Evolutionary conservation across 1,140 invertebrate genomes (phyloP), one percentile per base, ranked within the genome.

Genomic region (Listronotus bonariensis): DNA sequence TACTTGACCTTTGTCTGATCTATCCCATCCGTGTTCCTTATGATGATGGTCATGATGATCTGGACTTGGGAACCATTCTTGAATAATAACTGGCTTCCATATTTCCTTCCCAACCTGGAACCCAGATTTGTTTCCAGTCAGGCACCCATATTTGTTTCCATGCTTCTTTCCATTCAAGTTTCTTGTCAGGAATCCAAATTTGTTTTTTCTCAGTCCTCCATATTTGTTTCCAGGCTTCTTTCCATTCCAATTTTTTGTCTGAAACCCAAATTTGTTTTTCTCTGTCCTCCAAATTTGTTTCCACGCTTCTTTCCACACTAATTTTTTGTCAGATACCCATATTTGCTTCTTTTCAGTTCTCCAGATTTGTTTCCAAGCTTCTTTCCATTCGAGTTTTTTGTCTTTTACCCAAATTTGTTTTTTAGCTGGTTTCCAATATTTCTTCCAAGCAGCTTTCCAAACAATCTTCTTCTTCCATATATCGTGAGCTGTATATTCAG

Each of bases 191-290:
- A 60, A 84, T 84, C 89, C 89, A 91, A 32, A 89, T 82, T 74
- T 89, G 87, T 67, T 90, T 89, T 85, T 88, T 90, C 72, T 91
- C 89, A 34, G 89, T 87, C 67, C 89, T 87, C 88, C 88, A 91
- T 45, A 88, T 83, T 77, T 89, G 83, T 71, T 90, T 87, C 79
- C 91, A 90, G 62, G 88, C 86, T 7, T 84, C 84, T 69, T 89
- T 90, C 87, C 85, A 89, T 41, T 89, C 83, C 77, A 88, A 87
- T 69, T 89, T 88, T 77, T 91, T 89, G 58, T 90, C 87, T 11
- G 86, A 86, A 54, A 87, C 83, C 89, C 89, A 92, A n/a, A 87
- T 84, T 79, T 91, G 87, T 70, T 89, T 89, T 91, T 91, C 38
- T 89, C 83, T 0, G 86, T 88, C 60, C 86, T 84, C 89, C 89